Evolutionary conservation across 37 sponge, comb jelly and placozoan genomes (phyloP), one percentile per base, ranked within the genome.

Genomic region (Ianthella basta): DNA sequence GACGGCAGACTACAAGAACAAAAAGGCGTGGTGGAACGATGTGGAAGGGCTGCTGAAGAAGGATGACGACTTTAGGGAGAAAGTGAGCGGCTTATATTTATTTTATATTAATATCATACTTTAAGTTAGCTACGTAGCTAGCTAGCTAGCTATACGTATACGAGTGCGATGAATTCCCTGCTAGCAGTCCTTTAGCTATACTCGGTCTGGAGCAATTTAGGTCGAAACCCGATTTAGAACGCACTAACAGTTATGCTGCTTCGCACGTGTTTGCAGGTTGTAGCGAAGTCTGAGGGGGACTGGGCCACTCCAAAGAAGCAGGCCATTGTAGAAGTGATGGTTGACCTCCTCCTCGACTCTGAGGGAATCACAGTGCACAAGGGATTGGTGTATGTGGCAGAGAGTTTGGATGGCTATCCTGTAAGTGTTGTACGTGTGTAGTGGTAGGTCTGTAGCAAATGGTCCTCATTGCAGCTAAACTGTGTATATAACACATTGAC

Each of bases 381-480:
- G 10, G 78, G 25, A 24, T 24, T 75, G 78, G 78, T 75, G 54
- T 75, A 75, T 75, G 78, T 75, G 21, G 78, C 37, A 4, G 78
- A 75, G 37, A 53, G 78, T 1, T 24, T 75, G 21, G n/a, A n/a
- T 0, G 25, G 39, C 23, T 75, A 75, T 36, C 78, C 78, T 24
- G 78, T 75, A 50, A 70, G 72, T 70, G 50, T 3, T 10, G 8
- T 44, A n/a, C n/a, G 8, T 44, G 8, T 8, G 8, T n/a, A 8
- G 50, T 10, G 50, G 50, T 44, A 44, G 50, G 50, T 10, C 6
- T 44, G 50, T 44, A 8, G 6, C n/a, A n/a, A n/a, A n/a, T n/a
- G n/a, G n/a, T n/a, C n/a, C n/a, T n/a, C n/a, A n/a, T n/a, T n/a
- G n/a, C n/a, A n/a, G n/a, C n/a, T n/a, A n/a, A n/a, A 44, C 8